Percentiles rank a stretch among this genome's conserved stretches.
phyloP scores from a whole-genome alignment of 1,140 invertebrate genomes.

The Phymastichus coffea region DNA sequence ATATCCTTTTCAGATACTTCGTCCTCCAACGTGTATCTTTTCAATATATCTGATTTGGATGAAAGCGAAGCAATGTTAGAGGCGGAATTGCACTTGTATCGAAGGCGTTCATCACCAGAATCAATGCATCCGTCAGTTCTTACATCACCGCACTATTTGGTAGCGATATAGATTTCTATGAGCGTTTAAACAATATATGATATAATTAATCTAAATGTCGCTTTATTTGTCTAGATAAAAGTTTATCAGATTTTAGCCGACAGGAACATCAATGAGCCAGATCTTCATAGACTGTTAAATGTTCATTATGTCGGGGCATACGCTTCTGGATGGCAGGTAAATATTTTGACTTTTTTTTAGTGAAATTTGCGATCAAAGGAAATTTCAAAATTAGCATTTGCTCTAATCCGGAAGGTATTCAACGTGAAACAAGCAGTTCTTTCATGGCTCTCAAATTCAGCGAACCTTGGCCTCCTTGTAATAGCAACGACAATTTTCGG shows the following conservation, averaged over 20 bases:
- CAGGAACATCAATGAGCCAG: constrained; percentile 46
- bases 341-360: constrained; percentile 30
- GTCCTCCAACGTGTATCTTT: constrained; percentile 46
- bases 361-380: background rate
- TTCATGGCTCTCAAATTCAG: constrained; percentile 38
- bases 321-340: constrained; percentile 62
- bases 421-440: constrained; percentile 49
- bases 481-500: constrained; percentile 41
- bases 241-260: constrained; percentile 61
- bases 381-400: too few species aligned
- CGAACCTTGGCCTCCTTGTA: constrained; percentile 47
- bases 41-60: constrained; percentile 58
- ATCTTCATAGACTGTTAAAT: constrained; percentile 57
- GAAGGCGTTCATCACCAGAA: constrained; percentile 47
- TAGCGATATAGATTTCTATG: constrained; percentile 21
- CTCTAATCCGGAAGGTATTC: constrained; percentile 37
- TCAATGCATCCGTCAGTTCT: constrained; percentile 38
- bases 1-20: constrained; percentile 42
- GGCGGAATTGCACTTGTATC: constrained; percentile 63
- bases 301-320: constrained; percentile 57
- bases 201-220: too few species aligned
- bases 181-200: background rate
- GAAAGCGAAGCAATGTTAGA: constrained; percentile 59
- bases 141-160: constrained; percentile 43
- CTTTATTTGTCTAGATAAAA: constrained; percentile 49